A percentile compares a stretch with the other conserved stretches of the same genome.
phyloP scores from a whole-genome alignment of 2,888 invertebrate species.

The Nycteola revayana region DNA sequence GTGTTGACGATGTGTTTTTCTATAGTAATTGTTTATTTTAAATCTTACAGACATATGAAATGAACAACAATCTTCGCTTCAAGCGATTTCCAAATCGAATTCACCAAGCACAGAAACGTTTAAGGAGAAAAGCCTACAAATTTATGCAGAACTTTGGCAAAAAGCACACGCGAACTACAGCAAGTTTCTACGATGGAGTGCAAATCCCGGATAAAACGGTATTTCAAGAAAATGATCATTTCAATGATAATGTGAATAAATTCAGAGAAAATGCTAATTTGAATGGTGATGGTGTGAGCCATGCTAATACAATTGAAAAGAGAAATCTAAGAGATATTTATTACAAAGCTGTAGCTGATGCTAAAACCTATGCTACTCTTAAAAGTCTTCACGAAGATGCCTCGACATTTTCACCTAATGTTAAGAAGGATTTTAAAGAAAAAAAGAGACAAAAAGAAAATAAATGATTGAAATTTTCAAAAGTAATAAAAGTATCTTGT shows the following conservation, averaged over 20 bases:
- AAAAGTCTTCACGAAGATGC: slow-evolving; percentile 17
- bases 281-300: too few relatives aligned
- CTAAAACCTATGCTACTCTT: slow-evolving; percentile 37
- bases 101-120: neutral
- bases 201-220: slow-evolving; percentile 3
- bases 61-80: slow-evolving; percentile 10
- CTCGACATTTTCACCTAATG: neutral
- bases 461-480: too few relatives aligned
- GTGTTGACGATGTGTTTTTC: too few relatives aligned
- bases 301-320: slow-evolving; percentile 8
- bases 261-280: too few relatives aligned
- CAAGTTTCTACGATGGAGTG: slow-evolving; percentile 16
- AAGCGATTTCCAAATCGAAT: slow-evolving; percentile 15
- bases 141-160: slow-evolving; percentile 35
- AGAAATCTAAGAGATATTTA: slow-evolving; percentile 51
- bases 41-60: slow-evolving; percentile 21
- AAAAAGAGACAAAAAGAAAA: too few relatives aligned
- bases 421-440: too few relatives aligned
- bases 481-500: too few relatives aligned
- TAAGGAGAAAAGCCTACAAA: slow-evolving; percentile 16
- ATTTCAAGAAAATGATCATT: neutral
- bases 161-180: slow-evolving; percentile 39
- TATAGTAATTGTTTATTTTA: too few relatives aligned
- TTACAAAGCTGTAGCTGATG: slow-evolving; percentile 43
- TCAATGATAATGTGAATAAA: neutral